A percentile compares a stretch with the other conserved stretches of the same genome.
These are phyloP conservation scores for Henicopernis longicauda DNA, from an alignment of 2,113 vertebrate genomes.

Conservation along the genomic window DNA sequence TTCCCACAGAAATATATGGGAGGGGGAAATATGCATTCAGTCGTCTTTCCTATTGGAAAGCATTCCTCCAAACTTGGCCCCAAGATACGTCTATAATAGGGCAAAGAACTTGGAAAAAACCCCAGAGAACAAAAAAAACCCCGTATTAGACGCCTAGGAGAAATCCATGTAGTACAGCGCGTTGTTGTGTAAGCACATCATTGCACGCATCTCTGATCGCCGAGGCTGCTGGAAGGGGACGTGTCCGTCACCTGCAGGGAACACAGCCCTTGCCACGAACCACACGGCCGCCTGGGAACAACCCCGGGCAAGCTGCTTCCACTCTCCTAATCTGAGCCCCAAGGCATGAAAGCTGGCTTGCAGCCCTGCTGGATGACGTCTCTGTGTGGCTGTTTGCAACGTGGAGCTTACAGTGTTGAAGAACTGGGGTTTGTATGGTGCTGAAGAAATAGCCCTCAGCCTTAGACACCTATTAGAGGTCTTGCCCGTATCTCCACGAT, in stretches of 20 bases:
- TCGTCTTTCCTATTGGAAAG: background rate
- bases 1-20: background rate
- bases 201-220: rapidly evolving
- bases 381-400: background rate
- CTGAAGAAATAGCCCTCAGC: background rate
- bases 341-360: background rate
- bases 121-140: no score
- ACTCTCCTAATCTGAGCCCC: background rate
- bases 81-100: background rate
- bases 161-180: background rate
- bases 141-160: background rate
- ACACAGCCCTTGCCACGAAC: rapidly evolving
- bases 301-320: background rate
- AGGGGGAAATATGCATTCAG: background rate
- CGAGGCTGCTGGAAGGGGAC: background rate
- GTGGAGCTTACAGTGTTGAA: background rate
- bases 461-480: background rate
- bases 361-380: background rate
- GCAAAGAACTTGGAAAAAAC: background rate
- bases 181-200: background rate
- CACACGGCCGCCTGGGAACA: rapidly evolving
- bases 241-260: background rate
- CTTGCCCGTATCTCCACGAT: background rate
- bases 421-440: background rate
- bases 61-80: background rate